phyloP scores from a whole-genome alignment of 2,113 vertebrate species.

The Hydrochoerus hydrochaeris region DNA sequence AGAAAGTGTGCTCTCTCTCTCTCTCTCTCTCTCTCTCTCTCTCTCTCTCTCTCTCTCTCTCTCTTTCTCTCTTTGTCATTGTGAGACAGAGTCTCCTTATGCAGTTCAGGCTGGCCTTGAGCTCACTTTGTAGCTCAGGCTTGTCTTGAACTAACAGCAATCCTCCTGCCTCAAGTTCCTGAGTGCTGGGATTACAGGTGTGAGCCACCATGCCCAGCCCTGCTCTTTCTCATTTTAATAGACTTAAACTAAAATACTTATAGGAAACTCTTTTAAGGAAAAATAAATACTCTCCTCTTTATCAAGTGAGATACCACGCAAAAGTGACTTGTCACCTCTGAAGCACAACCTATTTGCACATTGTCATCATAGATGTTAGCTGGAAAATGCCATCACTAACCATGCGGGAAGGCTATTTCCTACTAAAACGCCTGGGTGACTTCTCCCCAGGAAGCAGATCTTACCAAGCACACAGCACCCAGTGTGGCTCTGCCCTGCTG shows the following conservation, averaged over 20 bases:
- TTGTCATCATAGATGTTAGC: neutral
- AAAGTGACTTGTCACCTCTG: neutral
- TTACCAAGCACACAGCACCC: neutral
- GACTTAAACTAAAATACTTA: neutral
- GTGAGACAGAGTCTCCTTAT: too few species aligned
- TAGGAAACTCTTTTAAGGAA: neutral
- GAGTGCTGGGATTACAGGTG: too few species aligned
- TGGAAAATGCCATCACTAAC: neutral
- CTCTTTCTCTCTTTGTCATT: too few species aligned
- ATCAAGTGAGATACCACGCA: neutral
- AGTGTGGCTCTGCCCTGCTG: rapidly evolving
- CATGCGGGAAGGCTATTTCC: neutral
- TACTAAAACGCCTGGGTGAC: neutral
- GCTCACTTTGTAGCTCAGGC: too few species aligned
- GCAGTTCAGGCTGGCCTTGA: too few species aligned
- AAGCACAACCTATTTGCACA: neutral
- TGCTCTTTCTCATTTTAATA: slow-evolving; percentile 3
- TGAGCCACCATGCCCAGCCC: too few species aligned
- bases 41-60: too few species aligned
- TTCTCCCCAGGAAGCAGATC: neutral
- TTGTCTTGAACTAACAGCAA: too few species aligned
- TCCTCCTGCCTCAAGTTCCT: too few species aligned
- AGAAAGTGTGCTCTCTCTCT: neutral
- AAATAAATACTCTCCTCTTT: neutral
- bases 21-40: too few species aligned